Evolutionary conservation across 2,797 vertebrate species (phyloP).

Genomic region (Lerista edwardsae): DNA sequence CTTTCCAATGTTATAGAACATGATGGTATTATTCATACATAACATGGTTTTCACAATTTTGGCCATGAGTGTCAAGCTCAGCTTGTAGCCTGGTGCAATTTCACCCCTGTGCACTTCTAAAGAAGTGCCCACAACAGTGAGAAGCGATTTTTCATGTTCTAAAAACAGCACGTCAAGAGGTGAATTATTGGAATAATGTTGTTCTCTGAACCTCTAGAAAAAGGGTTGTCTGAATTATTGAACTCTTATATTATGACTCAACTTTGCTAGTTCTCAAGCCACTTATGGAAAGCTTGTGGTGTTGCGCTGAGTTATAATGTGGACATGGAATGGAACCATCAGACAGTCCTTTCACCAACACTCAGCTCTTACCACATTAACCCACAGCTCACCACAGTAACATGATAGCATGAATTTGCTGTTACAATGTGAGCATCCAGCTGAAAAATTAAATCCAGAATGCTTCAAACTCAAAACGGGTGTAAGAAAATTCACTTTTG

Average conservation of each 20-base stretch:
- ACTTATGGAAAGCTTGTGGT: neutral
- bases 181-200: too few relatives aligned
- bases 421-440: neutral
- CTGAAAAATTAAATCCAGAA: neutral
- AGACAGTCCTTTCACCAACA: neutral
- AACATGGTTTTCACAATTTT: too few relatives aligned
- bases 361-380: neutral
- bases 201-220: neutral
- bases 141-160: neutral
- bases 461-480: neutral
- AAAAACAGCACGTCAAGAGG: neutral
- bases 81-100: too few relatives aligned
- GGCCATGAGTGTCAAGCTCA: too few relatives aligned
- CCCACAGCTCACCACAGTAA: neutral
- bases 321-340: neutral
- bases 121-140: too few relatives aligned
- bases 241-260: too few relatives aligned
- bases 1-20: too few relatives aligned
- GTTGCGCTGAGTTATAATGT: neutral
- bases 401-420: neutral
- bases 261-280: neutral
- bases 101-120: too few relatives aligned
- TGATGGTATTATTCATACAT: too few relatives aligned
- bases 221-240: neutral
- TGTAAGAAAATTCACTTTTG: neutral